Conservation (phyloP, 2,888 invertebrate species). For the Torymus auratus region DNA sequence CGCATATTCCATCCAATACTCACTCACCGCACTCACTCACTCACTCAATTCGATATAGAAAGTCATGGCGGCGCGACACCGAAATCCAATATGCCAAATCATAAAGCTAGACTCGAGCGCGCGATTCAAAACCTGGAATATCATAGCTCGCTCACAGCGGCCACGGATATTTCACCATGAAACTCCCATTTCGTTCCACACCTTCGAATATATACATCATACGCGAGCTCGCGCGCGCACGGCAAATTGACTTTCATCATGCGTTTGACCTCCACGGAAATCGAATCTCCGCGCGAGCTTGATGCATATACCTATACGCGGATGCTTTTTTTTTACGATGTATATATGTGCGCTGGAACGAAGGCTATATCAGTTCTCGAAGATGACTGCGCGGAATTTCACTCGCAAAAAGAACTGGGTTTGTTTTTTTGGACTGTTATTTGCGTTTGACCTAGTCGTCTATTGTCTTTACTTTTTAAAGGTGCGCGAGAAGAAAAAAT, state of each 20-base stretch:
- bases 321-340: neutral
- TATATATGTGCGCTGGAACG: no score
- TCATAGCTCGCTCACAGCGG: neutral
- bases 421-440: no score
- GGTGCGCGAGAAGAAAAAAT: no score
- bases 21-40: no score
- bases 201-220: neutral
- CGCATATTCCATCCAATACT: no score
- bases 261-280: conserved; percentile 53
- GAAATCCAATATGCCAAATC: conserved; percentile 43
- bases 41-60: no score
- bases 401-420: no score
- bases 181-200: conserved; percentile 18
- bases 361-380: no score
- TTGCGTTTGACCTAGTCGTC: no score
- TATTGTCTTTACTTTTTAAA: no score
- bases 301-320: neutral
- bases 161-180: conserved; percentile 42
- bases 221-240: no score
- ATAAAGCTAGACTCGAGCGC: conserved; percentile 8
- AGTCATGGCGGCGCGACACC: neutral
- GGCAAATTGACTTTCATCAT: conserved; percentile 49
- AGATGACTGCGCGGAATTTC: no score
- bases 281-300: conserved; percentile 41
- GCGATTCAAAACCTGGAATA: conserved; percentile 22